These are phyloP conservation scores for Sciurus niger DNA, from an alignment of 2,113 vertebrate genomes.

Conservation along the genomic window DNA sequence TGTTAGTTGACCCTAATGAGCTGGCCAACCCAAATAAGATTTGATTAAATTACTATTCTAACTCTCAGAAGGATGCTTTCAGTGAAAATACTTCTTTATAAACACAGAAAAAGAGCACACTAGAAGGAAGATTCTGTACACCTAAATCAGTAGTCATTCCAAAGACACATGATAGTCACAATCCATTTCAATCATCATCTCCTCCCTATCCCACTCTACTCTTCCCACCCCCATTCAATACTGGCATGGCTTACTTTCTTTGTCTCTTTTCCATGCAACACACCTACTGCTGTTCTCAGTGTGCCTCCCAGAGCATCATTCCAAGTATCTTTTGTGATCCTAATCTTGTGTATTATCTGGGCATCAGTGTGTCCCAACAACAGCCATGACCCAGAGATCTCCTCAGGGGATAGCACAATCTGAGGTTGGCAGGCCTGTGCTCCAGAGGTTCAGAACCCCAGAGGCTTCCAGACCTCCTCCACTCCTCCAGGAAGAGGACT, in stretches of 20 bases:
- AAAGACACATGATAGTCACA: background rate
- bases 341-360: background rate
- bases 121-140: background rate
- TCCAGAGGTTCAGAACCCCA: background rate
- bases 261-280: background rate
- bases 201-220: background rate
- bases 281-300: background rate
- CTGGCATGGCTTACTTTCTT: background rate
- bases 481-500: background rate
- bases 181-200: background rate
- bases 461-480: background rate
- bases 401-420: background rate
- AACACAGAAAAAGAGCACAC: background rate
- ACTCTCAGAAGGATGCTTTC: constrained; percentile 24
- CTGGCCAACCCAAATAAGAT: background rate
- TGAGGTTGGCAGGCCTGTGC: background rate
- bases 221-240: background rate
- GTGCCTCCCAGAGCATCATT: background rate
- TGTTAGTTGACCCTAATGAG: constrained; percentile 21
- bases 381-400: background rate
- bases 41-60: constrained; percentile 4
- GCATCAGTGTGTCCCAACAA: background rate
- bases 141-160: too few species aligned
- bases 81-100: background rate
- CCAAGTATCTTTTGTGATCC: background rate